A percentile compares a stretch with the other conserved stretches of the same genome.
phyloP scores from a whole-genome alignment of 2,113 vertebrate species.

The Ailurus styani region DNA sequence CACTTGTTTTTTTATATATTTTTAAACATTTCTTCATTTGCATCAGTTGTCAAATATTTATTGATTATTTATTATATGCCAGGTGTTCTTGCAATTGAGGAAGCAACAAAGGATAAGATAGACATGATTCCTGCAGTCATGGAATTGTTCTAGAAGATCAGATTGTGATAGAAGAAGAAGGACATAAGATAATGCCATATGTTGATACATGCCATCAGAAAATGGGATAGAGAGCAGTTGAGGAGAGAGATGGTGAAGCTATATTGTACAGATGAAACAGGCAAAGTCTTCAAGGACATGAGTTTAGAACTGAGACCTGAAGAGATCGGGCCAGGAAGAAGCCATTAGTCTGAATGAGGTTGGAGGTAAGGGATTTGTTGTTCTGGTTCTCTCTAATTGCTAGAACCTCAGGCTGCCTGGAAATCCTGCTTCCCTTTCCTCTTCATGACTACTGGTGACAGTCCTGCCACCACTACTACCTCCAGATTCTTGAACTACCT shows the following conservation, averaged over 20 bases:
- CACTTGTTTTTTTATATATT: not conserved
- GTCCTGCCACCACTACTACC: not conserved
- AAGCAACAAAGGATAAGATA: not conserved
- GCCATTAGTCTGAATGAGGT: not conserved
- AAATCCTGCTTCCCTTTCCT: not conserved
- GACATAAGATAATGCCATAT: not conserved
- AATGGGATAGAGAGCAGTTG: not conserved
- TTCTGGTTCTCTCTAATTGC: constrained; percentile 33
- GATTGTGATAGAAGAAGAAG: not conserved
- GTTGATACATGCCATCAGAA: not conserved
- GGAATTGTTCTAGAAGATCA: not conserved
- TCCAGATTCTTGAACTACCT: constrained; percentile 36
- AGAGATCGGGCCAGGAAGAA: not conserved
- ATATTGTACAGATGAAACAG: not conserved
- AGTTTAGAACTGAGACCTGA: not conserved
- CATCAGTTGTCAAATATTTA: not conserved
- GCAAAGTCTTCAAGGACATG: not conserved
- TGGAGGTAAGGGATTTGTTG: not conserved
- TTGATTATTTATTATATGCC: not conserved
- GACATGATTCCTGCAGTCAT: not conserved
- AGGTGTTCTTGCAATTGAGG: not conserved
- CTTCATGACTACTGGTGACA: constrained; percentile 13
- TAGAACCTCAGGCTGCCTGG: not conserved
- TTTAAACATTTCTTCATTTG: not conserved
- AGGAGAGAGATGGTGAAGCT: not conserved